Percentiles rank a stretch among this genome's conserved stretches.
phyloP scores from a whole-genome alignment of 1,140 invertebrate species.

The Spodoptera litura region DNA sequence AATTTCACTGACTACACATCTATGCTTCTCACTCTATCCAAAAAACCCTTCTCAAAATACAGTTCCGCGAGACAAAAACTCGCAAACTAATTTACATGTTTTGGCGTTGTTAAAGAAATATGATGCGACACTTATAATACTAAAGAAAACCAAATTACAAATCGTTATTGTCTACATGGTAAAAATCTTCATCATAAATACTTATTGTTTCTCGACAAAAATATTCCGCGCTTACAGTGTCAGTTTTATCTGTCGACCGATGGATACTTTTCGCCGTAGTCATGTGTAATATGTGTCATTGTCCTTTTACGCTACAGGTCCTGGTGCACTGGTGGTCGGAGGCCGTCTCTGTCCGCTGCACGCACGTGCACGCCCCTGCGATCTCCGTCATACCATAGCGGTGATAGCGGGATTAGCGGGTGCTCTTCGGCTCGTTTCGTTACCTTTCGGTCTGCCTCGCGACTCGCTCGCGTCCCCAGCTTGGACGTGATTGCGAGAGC shows the following conservation, averaged over 20 bases:
- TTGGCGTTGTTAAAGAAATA: too few relatives aligned
- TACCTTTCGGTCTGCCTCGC: constrained; percentile 65
- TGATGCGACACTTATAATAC: too few relatives aligned
- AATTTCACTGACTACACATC: background rate
- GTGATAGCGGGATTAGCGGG: constrained; percentile 73
- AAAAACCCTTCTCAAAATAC: too few relatives aligned
- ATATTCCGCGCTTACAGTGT: too few relatives aligned
- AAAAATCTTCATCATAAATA: too few relatives aligned
- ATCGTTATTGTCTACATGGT: too few relatives aligned
- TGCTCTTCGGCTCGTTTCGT: constrained; percentile 47
- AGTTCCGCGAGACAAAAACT: too few relatives aligned
- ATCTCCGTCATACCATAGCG: constrained; percentile 57
- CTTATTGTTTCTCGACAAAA: too few relatives aligned
- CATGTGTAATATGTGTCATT: constrained; percentile 29
- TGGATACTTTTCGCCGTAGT: constrained; percentile 1
- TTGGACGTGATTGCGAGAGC: constrained; percentile 68
- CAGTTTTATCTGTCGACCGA: too few relatives aligned
- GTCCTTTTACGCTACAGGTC: constrained; percentile 42
- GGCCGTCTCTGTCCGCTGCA: constrained; percentile 51
- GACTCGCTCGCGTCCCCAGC: constrained; percentile 63
- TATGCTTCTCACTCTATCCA: background rate
- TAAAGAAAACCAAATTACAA: too few relatives aligned
- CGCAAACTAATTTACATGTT: too few relatives aligned
- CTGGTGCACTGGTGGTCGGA: constrained; percentile 51
- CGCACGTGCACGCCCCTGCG: constrained; percentile 44